A percentile compares a stretch with the other conserved stretches of the same genome.
These are phyloP conservation scores for Danio choprae DNA, from an alignment of 2,797 vertebrate genomes.

Conservation along the genomic window DNA sequence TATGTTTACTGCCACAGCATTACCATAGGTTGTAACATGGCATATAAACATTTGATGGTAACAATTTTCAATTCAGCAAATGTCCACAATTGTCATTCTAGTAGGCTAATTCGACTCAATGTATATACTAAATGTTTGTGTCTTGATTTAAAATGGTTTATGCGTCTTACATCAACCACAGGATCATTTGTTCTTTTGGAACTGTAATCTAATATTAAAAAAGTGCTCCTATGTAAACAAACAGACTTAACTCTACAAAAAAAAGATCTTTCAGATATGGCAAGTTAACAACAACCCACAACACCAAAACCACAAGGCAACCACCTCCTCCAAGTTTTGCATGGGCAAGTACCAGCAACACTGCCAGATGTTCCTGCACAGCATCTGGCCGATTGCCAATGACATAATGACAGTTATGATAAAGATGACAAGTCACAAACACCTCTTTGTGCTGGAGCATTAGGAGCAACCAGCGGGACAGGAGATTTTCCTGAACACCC, in stretches of 20 bases:
- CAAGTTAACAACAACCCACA: neutral
- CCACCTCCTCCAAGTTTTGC: neutral
- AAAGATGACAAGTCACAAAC: slow-evolving; percentile 27
- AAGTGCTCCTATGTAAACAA: neutral
- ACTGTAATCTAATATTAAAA: too few species aligned
- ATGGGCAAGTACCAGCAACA: slow-evolving; percentile 10
- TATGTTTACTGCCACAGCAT: too few species aligned
- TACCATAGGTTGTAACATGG: too few species aligned
- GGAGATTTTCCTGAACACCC: slow-evolving; percentile 48
- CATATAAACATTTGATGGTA: too few species aligned
- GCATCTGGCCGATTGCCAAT: slow-evolving; percentile 7
- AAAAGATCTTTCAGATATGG: neutral
- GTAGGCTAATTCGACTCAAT: too few species aligned
- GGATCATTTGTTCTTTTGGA: too few species aligned
- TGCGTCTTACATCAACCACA: too few species aligned
- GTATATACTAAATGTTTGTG: too few species aligned
- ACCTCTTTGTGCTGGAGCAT: slow-evolving; percentile 20
- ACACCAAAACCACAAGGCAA: neutral
- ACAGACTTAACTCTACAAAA: neutral
- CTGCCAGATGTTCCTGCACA: neutral
- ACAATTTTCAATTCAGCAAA: too few species aligned
- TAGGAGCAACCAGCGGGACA: slow-evolving; percentile 32
- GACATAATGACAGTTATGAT: neutral
- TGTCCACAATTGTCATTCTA: too few species aligned
- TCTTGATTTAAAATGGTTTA: too few species aligned